Percentiles rank a stretch among this genome's conserved stretches.
Evolutionary conservation across 2,113 vertebrate species (phyloP).

Genomic region (Prochilodus magdalenae): DNA sequence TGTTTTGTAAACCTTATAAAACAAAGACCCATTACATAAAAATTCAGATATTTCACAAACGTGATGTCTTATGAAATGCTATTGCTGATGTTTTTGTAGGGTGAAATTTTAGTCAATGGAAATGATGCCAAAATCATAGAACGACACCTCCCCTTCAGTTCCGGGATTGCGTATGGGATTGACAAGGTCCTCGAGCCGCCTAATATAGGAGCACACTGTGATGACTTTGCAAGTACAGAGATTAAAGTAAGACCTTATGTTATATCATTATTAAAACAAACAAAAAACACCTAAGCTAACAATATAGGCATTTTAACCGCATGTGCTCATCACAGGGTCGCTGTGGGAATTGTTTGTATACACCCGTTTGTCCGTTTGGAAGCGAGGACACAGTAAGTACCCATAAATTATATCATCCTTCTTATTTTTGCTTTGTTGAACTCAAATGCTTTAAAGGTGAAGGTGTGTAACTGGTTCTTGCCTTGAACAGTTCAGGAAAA

Average conservation of each 20-base stretch:
- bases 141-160: slow-evolving; percentile 82
- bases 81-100: slow-evolving; percentile 71
- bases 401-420: background rate
- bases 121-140: slow-evolving; percentile 80
- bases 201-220: slow-evolving; percentile 88
- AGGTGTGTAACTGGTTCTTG: too few relatives aligned
- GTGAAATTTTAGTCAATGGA: slow-evolving; percentile 81
- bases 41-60: too few relatives aligned
- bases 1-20: too few relatives aligned
- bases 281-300: background rate
- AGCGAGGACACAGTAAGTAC: slow-evolving; percentile 71
- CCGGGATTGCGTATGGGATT: slow-evolving; percentile 88
- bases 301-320: background rate
- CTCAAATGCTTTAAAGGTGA: background rate
- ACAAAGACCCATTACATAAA: too few relatives aligned
- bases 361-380: slow-evolving; percentile 70
- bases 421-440: background rate
- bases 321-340: slow-evolving; percentile 61
- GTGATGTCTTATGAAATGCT: background rate
- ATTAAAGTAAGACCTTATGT: slow-evolving; percentile 49
- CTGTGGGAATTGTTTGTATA: slow-evolving; percentile 72
- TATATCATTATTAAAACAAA: background rate
- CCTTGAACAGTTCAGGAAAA: too few relatives aligned
- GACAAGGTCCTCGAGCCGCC: slow-evolving; percentile 90
- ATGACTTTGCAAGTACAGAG: slow-evolving; percentile 71